These are phyloP conservation scores for Resseliella maxima DNA, from an alignment of 2,888 invertebrate species.

Conservation along the genomic window DNA sequence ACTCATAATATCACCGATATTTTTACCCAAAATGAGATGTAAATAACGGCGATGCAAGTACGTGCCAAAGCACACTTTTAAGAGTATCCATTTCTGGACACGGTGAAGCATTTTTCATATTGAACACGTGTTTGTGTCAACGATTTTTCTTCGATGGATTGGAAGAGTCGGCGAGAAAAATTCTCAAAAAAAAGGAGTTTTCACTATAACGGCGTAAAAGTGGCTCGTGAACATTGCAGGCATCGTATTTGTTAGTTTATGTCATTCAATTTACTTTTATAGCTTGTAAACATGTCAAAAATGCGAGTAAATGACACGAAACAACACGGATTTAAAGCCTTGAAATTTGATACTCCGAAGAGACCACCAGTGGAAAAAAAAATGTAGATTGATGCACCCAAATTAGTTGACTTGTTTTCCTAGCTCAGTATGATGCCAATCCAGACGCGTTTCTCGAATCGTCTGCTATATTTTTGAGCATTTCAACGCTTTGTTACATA, in stretches of 20 bases:
- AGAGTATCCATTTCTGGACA: constrained; percentile 37
- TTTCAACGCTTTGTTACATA: too few relatives aligned
- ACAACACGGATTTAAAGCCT: background rate
- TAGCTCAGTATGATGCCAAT: background rate
- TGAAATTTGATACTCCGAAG: background rate
- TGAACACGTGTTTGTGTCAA: constrained; percentile 23
- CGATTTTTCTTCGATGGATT: background rate
- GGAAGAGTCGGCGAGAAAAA: background rate
- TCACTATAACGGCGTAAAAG: background rate
- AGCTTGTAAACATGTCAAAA: constrained; percentile 51
- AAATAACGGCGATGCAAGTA: background rate
- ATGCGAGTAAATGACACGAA: background rate
- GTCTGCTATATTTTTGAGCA: background rate
- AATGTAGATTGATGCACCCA: background rate
- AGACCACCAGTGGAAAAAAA: background rate
- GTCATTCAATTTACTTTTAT: background rate
- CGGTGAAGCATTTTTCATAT: background rate
- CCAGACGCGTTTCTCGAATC: background rate
- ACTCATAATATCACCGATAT: background rate
- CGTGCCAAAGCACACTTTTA: constrained; percentile 38
- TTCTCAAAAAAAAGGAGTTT: background rate
- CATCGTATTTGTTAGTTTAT: constrained; percentile 29
- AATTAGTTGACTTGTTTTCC: background rate
- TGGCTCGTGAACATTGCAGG: background rate
- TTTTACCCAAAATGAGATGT: background rate